phyloP scores from a whole-genome alignment of 2,113 vertebrate genomes.

The Saimiri boliviensis region DNA sequence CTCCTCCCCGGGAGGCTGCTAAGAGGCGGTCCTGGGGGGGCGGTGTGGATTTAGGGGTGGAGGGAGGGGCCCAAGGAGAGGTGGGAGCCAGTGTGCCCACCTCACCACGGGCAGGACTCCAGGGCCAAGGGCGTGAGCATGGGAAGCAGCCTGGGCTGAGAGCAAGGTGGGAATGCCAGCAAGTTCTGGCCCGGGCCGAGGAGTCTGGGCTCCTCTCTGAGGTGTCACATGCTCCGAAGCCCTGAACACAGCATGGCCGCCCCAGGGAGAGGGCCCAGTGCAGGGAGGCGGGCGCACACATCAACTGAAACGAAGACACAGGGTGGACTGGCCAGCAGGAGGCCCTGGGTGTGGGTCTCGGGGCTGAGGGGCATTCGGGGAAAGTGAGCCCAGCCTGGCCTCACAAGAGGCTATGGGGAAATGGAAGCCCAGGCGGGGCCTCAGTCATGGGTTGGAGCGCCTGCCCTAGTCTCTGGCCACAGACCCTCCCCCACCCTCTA shows the following conservation, averaged over 20 bases:
- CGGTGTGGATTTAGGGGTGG: background rate
- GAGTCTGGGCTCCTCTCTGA: background rate
- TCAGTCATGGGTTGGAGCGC: background rate
- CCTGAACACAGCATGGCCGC: background rate
- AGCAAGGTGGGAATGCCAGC: background rate
- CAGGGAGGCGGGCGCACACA: background rate
- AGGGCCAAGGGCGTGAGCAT: too few species aligned
- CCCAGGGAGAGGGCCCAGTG: background rate
- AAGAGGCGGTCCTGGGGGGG: background rate
- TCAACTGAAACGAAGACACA: background rate
- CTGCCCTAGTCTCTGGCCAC: background rate
- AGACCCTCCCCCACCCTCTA: background rate
- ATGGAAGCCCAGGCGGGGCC: too few species aligned
- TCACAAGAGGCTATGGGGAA: background rate
- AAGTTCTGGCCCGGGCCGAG: background rate
- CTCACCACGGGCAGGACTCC: background rate
- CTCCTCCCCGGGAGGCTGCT: background rate
- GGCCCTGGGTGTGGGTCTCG: fast-evolving
- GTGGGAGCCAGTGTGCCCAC: background rate
- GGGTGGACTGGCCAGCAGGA: background rate
- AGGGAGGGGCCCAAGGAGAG: background rate
- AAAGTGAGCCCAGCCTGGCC: too few species aligned
- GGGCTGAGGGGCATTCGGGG: background rate
- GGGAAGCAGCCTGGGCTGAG: background rate
- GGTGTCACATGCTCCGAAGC: background rate